Conservation (phyloP, 64 coral and sea anemone genomes). For the Cladopsammia gracilis region DNA sequence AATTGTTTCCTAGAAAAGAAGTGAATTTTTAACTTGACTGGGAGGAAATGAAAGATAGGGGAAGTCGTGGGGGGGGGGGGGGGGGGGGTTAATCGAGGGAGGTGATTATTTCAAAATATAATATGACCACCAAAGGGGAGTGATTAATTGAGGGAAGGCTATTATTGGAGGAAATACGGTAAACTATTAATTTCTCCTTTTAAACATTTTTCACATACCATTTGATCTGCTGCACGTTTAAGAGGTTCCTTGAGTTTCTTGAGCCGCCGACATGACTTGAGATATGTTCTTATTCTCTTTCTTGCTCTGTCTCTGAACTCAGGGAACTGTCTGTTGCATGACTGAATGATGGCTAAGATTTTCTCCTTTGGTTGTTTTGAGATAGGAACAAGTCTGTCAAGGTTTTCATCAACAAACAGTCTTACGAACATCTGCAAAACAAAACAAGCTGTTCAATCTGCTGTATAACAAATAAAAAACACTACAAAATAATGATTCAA, state of each 20-base stretch:
- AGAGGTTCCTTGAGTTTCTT: conserved; percentile 98
- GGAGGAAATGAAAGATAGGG: too few species aligned
- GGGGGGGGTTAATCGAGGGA: too few species aligned
- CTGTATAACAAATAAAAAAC: not conserved
- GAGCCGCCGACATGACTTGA: conserved; percentile 94
- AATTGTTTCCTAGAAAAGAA: too few species aligned
- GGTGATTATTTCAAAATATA: too few species aligned
- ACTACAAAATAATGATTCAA: too few species aligned
- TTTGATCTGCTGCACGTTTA: conserved; percentile 96
- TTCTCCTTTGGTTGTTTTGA: conserved; percentile 99
- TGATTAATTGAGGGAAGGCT: too few species aligned
- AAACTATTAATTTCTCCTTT: not conserved
- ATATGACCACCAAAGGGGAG: too few species aligned
- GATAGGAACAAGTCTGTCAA: conserved; percentile 98
- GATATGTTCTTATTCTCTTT: conserved; percentile 97
- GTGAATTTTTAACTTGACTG: too few species aligned
- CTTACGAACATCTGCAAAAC: conserved; percentile 94
- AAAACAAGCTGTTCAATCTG: not conserved
- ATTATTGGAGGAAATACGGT: not conserved
- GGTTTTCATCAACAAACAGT: conserved; percentile 97
- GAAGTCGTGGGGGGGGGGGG: too few species aligned
- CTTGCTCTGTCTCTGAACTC: conserved; percentile 98
- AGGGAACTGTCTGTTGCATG: conserved; percentile 98
- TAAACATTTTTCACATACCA: conserved; percentile 54
- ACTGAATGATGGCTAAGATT: conserved; percentile 97